phyloP scores from a whole-genome alignment of 2,888 invertebrate genomes.

The Apoderus coryli region DNA sequence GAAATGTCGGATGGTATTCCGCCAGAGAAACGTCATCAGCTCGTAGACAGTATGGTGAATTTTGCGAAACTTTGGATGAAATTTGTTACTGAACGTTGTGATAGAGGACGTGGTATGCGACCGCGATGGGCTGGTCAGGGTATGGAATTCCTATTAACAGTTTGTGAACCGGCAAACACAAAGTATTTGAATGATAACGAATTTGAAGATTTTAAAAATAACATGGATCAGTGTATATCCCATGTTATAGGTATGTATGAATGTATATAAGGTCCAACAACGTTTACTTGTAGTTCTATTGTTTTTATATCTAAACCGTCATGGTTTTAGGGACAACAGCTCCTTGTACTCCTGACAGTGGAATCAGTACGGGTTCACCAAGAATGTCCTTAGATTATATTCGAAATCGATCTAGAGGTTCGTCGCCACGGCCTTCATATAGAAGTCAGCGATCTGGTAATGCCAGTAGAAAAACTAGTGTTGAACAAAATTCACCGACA shows the following conservation, averaged over 20 bases:
- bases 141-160: conserved; percentile 70
- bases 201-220: conserved; percentile 64
- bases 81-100: conserved; percentile 73
- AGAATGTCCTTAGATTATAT: conserved; percentile 26
- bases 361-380: conserved; percentile 27
- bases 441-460: conserved; percentile 27
- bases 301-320: too few relatives aligned
- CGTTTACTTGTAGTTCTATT: too few relatives aligned
- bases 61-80: conserved; percentile 80
- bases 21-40: conserved; percentile 28
- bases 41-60: conserved; percentile 46
- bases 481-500: conserved; percentile 25
- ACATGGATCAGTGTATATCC: conserved; percentile 74
- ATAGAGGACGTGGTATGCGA: conserved; percentile 55
- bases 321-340: conserved; percentile 43
- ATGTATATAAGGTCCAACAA: too few relatives aligned
- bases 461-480: conserved; percentile 26
- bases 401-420: conserved; percentile 29
- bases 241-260: conserved; percentile 65
- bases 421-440: conserved; percentile 29
- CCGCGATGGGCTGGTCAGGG: conserved; percentile 86
- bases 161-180: conserved; percentile 74
- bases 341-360: conserved; percentile 30
- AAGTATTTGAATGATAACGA: conserved; percentile 59
- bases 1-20: conserved; percentile 53